Conservation (phyloP, 2,797 vertebrate genomes). For the Coccyzus lansbergi region DNA sequence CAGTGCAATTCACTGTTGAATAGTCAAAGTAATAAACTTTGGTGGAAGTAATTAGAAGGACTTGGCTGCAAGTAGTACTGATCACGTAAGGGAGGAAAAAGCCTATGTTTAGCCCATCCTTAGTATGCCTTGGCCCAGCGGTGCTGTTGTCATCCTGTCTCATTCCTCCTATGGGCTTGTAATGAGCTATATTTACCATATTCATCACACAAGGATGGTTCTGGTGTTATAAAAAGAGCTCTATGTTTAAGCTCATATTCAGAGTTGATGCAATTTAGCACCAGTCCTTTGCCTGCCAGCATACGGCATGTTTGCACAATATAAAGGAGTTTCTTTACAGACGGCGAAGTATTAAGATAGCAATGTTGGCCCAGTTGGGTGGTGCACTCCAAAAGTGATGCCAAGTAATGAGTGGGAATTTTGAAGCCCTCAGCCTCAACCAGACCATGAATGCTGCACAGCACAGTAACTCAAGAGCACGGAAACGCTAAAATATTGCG, state of each 20-base stretch:
- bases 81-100: neutral
- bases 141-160: neutral
- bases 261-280: constrained; percentile 6
- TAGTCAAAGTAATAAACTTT: neutral
- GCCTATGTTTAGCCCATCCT: neutral
- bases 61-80: neutral
- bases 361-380: accelerated
- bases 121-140: neutral
- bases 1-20: neutral
- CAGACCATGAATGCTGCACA: neutral
- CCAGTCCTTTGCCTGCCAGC: constrained; percentile 33
- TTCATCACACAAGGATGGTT: neutral
- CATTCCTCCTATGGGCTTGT: neutral
- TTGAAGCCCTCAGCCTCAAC: neutral
- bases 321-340: constrained; percentile 19
- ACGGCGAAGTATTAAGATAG: neutral
- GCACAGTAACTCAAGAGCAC: neutral
- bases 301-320: neutral
- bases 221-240: constrained; percentile 34
- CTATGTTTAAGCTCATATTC: constrained; percentile 4
- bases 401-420: neutral
- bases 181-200: neutral
- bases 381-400: accelerated
- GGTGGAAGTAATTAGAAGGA: neutral
- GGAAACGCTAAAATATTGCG: accelerated